These are phyloP conservation scores for Akabosia matsudoensis DNA, from an alignment of 1,140 invertebrate genomes.

Conservation along the genomic window DNA sequence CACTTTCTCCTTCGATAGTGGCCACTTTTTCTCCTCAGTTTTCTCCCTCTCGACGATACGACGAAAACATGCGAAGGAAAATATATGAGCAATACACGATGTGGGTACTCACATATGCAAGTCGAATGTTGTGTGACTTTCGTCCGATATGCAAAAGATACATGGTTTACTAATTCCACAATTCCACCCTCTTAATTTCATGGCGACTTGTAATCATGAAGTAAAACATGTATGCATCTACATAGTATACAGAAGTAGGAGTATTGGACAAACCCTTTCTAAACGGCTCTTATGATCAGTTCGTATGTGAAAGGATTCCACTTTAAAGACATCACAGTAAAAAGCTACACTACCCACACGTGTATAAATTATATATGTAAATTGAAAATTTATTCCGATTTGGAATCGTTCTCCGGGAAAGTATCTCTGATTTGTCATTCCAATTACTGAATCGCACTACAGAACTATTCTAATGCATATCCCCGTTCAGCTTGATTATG, in stretches of 20 bases:
- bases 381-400: slow-evolving; percentile 13
- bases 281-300: too few species aligned
- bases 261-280: too few species aligned
- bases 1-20: background rate
- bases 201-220: background rate
- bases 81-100: background rate
- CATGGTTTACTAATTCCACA: background rate
- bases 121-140: background rate
- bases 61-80: background rate
- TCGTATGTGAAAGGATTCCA: too few species aligned
- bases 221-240: background rate
- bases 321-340: too few species aligned
- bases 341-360: background rate
- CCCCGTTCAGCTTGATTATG: background rate
- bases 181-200: background rate
- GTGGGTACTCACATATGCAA: background rate
- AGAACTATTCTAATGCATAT: background rate
- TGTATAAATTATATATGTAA: background rate
- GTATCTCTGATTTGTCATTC: background rate
- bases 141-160: background rate
- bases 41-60: background rate
- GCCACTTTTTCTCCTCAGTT: background rate
- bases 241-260: background rate
- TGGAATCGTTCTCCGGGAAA: background rate
- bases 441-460: background rate